Evolutionary conservation across 2,113 vertebrate species (phyloP).

Genomic region (Hemiprocne comata): DNA sequence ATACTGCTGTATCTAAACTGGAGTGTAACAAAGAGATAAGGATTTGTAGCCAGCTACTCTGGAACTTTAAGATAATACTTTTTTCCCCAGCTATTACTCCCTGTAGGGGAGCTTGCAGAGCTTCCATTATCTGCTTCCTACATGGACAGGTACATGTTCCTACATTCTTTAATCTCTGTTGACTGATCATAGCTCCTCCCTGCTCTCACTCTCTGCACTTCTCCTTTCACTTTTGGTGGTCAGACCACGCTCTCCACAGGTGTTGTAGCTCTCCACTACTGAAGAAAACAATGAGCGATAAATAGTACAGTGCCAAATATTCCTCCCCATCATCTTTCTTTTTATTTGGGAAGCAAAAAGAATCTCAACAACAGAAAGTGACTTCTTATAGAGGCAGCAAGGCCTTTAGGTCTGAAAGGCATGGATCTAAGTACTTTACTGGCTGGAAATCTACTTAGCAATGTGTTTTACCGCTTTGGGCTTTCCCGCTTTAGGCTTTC

Average conservation of each 20-base stretch:
- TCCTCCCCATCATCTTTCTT: background rate
- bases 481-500: background rate
- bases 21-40: background rate
- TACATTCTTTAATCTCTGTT: background rate
- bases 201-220: rapidly evolving
- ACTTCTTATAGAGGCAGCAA: background rate
- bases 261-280: background rate
- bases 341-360: background rate
- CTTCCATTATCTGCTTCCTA: background rate
- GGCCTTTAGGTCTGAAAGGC: background rate
- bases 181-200: background rate
- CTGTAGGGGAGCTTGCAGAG: background rate
- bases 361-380: rapidly evolving
- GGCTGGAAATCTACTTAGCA: background rate
- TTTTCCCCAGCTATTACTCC: background rate
- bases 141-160: background rate
- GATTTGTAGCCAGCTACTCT: background rate
- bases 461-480: background rate
- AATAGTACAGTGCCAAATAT: background rate
- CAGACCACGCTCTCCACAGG: background rate
- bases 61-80: no score
- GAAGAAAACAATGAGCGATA: background rate
- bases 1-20: background rate
- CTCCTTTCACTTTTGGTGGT: background rate
- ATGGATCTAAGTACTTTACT: background rate